These are phyloP conservation scores for Aquatica leii DNA, from an alignment of 2,888 invertebrate genomes.

Conservation along the genomic window DNA sequence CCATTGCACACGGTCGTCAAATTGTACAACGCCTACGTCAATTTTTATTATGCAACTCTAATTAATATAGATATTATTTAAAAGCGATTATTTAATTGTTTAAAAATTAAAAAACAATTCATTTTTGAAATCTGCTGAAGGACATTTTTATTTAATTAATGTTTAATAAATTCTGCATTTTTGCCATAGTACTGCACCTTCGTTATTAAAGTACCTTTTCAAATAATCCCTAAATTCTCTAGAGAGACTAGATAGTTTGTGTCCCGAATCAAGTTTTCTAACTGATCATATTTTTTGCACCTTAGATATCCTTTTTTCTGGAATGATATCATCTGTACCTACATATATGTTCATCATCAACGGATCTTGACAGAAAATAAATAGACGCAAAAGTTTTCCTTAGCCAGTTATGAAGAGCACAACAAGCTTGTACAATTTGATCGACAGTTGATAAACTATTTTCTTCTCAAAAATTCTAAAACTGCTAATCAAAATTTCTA, in stretches of 20 bases:
- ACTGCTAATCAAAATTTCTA: conserved; percentile 39
- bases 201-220: conserved; percentile 18
- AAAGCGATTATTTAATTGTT: no score
- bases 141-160: background rate
- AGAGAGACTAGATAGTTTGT: background rate
- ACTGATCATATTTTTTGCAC: background rate
- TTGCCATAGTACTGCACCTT: conserved; percentile 21
- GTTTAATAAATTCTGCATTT: conserved; percentile 15
- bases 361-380: conserved; percentile 25
- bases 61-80: no score
- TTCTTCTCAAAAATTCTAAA: conserved; percentile 31
- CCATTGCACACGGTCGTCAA: no score
- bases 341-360: conserved; percentile 31
- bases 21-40: no score
- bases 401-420: conserved; percentile 37
- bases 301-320: conserved; percentile 3
- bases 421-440: conserved; percentile 31
- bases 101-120: background rate
- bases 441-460: conserved; percentile 17
- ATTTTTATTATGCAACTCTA: no score
- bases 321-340: conserved; percentile 19
- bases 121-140: background rate
- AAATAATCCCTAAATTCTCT: conserved; percentile 12
- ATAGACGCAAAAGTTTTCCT: conserved; percentile 13
- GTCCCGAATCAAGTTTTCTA: background rate